Conservation (phyloP, 1,140 invertebrate species). For the Diabrotica virgifera region DNA sequence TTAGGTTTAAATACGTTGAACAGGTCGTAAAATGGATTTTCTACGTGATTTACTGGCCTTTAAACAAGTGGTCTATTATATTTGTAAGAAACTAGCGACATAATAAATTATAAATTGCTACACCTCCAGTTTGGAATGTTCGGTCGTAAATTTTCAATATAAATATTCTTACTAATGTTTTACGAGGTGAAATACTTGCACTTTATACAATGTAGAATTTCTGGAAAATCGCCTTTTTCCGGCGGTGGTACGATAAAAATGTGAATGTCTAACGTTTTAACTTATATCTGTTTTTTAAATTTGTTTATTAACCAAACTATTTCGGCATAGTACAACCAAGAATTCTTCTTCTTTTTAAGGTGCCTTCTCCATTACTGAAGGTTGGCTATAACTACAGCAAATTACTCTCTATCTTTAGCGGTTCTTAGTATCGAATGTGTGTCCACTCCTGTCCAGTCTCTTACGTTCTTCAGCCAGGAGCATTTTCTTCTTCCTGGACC, state of each 20-base stretch:
- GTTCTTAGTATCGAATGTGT: too few relatives aligned
- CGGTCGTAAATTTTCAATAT: neutral
- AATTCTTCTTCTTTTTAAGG: too few relatives aligned
- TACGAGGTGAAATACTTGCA: neutral
- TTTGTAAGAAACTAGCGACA: neutral
- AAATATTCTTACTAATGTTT: conserved; percentile 8
- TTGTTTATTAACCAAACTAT: too few relatives aligned
- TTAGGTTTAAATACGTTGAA: neutral
- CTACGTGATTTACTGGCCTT: conserved; percentile 4
- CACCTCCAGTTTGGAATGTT: neutral
- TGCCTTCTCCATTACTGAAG: too few relatives aligned
- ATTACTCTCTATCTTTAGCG: too few relatives aligned
- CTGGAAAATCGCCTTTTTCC: neutral
- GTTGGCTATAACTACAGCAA: too few relatives aligned
- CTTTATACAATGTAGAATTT: conserved; percentile 3
- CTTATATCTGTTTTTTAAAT: too few relatives aligned
- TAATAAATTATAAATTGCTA: neutral
- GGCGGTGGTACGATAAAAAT: neutral
- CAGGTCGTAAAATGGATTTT: neutral
- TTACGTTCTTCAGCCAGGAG: too few relatives aligned
- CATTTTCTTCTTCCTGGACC: too few relatives aligned
- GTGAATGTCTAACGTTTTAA: too few relatives aligned
- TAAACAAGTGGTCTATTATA: neutral
- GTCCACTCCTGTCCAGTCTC: too few relatives aligned
- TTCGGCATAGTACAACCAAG: too few relatives aligned